Conservation (phyloP, 2,113 vertebrate species). For the Protobothrops flavoviridis region DNA sequence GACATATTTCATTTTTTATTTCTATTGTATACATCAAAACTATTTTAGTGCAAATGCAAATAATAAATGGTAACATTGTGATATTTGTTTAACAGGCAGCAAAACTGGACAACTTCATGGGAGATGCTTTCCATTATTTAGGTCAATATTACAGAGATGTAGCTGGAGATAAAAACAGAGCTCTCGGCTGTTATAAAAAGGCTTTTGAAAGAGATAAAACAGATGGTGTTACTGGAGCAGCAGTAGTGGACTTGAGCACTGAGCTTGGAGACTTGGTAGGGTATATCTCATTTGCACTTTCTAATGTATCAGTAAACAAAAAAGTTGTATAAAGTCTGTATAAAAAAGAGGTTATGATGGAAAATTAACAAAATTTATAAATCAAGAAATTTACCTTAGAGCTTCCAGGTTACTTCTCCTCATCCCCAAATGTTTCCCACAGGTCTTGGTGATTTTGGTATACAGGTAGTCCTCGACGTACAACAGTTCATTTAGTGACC, state of each 20-base stretch:
- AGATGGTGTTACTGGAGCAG: conserved; percentile 85
- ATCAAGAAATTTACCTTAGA: not conserved
- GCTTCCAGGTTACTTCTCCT: too few relatives aligned
- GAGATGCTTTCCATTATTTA: conserved; percentile 84
- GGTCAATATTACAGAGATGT: conserved; percentile 90
- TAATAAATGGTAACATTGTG: not conserved
- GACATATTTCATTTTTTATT: not conserved
- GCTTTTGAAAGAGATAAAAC: conserved; percentile 88
- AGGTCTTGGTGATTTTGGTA: not conserved
- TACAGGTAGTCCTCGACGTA: not conserved
- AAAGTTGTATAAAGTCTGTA: not conserved
- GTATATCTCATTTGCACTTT: not conserved
- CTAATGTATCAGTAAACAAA: not conserved
- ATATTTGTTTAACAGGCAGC: conserved; percentile 81
- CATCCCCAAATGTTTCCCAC: not conserved
- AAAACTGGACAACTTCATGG: conserved; percentile 83
- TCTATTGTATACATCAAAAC: not conserved
- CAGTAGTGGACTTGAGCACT: conserved; percentile 87
- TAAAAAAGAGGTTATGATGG: not conserved
- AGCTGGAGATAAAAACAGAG: conserved; percentile 81
- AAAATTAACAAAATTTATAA: not conserved
- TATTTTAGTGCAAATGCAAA: not conserved
- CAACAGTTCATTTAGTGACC: not conserved
- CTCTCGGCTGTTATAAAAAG: conserved; percentile 91
- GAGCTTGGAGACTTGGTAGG: conserved; percentile 87